Conservation (phyloP, 2,888 invertebrate species). For the Rotaria socialis region DNA sequence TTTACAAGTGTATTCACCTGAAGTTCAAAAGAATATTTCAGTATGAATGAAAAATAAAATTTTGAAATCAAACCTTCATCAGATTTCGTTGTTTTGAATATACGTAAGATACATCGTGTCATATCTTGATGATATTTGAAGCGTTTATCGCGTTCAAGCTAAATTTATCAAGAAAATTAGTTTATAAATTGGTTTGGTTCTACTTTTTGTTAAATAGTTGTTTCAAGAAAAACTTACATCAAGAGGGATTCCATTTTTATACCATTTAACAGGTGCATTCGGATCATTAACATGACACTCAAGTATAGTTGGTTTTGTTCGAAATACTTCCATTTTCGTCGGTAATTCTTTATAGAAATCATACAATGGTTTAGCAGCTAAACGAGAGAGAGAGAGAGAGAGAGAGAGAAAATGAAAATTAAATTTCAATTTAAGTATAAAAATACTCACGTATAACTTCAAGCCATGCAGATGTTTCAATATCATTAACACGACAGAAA, state of each 20-base stretch:
- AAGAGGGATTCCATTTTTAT: slow-evolving; percentile 82
- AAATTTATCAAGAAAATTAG: slow-evolving; percentile 49
- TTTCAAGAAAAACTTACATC: slow-evolving; percentile 62
- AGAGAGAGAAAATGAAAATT: too few relatives aligned
- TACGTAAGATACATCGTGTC: slow-evolving; percentile 81
- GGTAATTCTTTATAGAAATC: slow-evolving; percentile 83
- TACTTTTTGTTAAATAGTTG: too few relatives aligned
- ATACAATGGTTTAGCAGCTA: slow-evolving; percentile 87
- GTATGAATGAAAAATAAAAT: neutral
- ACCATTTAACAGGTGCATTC: slow-evolving; percentile 84
- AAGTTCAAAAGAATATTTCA: neutral
- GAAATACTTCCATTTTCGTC: slow-evolving; percentile 81
- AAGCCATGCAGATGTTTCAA: slow-evolving; percentile 80
- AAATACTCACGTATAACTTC: slow-evolving; percentile 74
- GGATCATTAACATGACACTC: slow-evolving; percentile 90
- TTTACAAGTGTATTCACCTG: slow-evolving; percentile 76
- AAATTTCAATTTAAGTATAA: too few relatives aligned
- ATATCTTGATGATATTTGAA: slow-evolving; percentile 75
- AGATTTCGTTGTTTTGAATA: slow-evolving; percentile 75
- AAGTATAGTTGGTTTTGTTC: slow-evolving; percentile 79
- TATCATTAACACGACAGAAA: slow-evolving; percentile 85
- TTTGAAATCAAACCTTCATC: slow-evolving; percentile 66
- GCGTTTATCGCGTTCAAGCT: slow-evolving; percentile 69
- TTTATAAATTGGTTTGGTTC: too few relatives aligned
- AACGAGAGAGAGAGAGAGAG: slow-evolving; percentile 47